A percentile compares a stretch with the other conserved stretches of the same genome.
phyloP scores from a whole-genome alignment of 1,140 invertebrate genomes.

The Chionoecetes opilio region DNA sequence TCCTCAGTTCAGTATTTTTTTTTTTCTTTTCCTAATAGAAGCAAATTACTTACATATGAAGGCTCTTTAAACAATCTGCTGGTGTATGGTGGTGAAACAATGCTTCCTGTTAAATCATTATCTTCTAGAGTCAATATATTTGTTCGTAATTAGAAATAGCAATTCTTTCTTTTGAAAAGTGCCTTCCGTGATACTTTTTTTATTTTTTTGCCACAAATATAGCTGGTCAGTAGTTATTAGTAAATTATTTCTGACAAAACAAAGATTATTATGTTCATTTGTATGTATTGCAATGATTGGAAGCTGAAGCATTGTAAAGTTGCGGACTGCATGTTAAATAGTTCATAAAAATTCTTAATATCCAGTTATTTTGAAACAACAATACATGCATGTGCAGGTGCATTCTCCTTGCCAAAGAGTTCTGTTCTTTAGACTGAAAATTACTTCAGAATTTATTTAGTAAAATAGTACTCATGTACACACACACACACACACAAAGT shows the following conservation, averaged over 20 bases:
- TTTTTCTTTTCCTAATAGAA: not conserved
- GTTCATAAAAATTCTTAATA: not conserved
- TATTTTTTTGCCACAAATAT: not conserved
- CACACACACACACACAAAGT: constrained; percentile 24
- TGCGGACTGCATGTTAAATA: constrained; percentile 15
- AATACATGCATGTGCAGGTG: not conserved
- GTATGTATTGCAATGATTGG: not conserved
- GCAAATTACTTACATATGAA: not conserved
- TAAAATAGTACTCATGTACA: not conserved
- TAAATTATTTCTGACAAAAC: not conserved
- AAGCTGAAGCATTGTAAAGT: constrained; percentile 29
- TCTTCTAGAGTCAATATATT: not conserved
- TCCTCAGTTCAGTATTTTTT: not conserved
- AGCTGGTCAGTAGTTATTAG: constrained; percentile 18
- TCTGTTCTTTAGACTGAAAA: not conserved
- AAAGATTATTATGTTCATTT: not conserved
- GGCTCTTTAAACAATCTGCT: constrained; percentile 8
- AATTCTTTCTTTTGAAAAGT: constrained; percentile 22
- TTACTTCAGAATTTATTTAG: not conserved
- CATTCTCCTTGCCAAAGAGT: constrained; percentile 6
- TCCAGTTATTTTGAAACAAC: not conserved
- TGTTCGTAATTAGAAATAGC: not conserved
- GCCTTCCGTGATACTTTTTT: not conserved
- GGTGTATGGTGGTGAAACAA: constrained; percentile 10
- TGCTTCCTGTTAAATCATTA: constrained; percentile 5